Evolutionary conservation across 2,888 invertebrate species (phyloP), one percentile per base, ranked within the genome.

Genomic region (Pecten maximus): DNA sequence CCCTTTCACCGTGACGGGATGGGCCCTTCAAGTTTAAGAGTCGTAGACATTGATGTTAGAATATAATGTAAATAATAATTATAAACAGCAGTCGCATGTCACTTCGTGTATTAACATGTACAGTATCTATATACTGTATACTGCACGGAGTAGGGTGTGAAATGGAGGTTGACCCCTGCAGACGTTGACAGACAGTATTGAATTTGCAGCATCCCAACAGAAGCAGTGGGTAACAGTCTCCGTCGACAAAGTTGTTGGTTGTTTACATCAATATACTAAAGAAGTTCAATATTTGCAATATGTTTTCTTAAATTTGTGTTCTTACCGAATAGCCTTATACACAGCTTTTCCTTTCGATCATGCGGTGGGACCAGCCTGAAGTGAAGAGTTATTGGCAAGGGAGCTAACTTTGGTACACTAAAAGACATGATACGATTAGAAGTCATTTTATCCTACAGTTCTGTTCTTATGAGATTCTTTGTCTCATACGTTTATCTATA

Each of bases 111-210:
- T n/a, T n/a, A n/a, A n/a, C n/a, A n/a, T 48, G 4, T 48, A 48
- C 48, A 10, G 48, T 48, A 48, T 15, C 15, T 2, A 48, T 19
- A 8, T 48, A 48, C 48, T 10, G 10, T 48, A n/a, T n/a, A 48
- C 48, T 19, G 48, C 12, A 48, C 12, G 23, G 60, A 3, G 23
- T 60, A 23, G 4, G 23, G 6, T n/a, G 23, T n/a, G 23, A 60
- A n/a, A 60, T 60, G 60, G 60, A 60, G 60, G 60, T 60, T 60
- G 60, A 60, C 60, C 60, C 60, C 60, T 60, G 60, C 60, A 60
- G n/a, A 60, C n/a, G 2, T 48, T 8, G n/a, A 60, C 60, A 16
- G 48, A 60, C 60, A 60, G 6, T 44, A 44, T 10, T 44, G 44
- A 44, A 6, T 10, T 44, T 44, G 44, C 44, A 44, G 44, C 44